Percentiles rank a stretch among this genome's conserved stretches.
Evolutionary conservation across 2,888 invertebrate species (phyloP).

Genomic region (Argynnis bischoffii): DNA sequence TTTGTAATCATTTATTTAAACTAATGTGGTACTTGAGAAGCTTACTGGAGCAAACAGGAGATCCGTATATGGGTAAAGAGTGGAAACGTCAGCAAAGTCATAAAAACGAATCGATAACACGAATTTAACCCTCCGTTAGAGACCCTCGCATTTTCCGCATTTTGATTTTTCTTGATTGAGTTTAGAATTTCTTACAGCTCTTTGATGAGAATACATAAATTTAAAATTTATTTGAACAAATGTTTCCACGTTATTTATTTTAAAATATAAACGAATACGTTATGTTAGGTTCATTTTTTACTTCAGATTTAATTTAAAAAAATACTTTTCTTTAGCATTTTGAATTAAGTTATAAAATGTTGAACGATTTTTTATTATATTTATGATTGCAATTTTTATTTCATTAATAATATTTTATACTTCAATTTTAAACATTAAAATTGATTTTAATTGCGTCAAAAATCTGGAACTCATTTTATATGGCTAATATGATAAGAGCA

Average conservation of each 20-base stretch:
- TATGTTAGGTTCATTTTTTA: too few relatives aligned
- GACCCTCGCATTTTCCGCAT: conserved; percentile 77
- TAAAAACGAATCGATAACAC: conserved; percentile 78
- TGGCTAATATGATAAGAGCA: background rate
- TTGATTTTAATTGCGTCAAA: too few relatives aligned
- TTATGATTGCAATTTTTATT: too few relatives aligned
- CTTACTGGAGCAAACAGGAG: conserved; percentile 37
- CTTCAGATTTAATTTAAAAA: too few relatives aligned
- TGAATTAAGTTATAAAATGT: too few relatives aligned
- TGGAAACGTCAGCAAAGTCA: conserved; percentile 73
- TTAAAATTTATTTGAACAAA: conserved; percentile 20
- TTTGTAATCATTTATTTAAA: conserved; percentile 24
- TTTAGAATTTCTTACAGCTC: conserved; percentile 76
- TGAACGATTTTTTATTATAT: too few relatives aligned
- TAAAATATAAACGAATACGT: background rate
- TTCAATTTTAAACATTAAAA: too few relatives aligned
- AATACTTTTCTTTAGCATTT: too few relatives aligned
- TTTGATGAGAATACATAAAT: conserved; percentile 45
- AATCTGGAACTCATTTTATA: background rate
- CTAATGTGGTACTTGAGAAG: conserved; percentile 23
- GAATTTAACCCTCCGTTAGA: conserved; percentile 78
- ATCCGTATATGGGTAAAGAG: conserved; percentile 48
- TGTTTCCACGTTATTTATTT: conserved; percentile 18
- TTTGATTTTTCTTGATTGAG: conserved; percentile 81
- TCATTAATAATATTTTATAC: too few relatives aligned